Conservation (phyloP, 2,113 vertebrate species). For the Arothron firmamentum region DNA sequence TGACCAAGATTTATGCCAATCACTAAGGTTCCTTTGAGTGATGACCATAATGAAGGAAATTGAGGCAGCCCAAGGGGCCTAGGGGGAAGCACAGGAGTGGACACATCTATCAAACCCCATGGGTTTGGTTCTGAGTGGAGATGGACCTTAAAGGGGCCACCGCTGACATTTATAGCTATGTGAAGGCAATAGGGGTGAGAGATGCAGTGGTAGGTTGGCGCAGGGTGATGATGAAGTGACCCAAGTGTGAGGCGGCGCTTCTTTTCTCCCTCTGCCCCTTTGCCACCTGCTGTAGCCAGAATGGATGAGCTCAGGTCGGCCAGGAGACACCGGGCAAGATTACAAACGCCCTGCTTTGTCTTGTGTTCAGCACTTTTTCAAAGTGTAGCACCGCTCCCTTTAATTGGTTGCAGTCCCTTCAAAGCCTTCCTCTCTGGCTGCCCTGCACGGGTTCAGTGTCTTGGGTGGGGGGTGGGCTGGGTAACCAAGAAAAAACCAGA, state of each 20-base stretch:
- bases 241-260: constrained; percentile 36
- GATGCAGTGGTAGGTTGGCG: constrained; percentile 39
- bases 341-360: constrained; percentile 71
- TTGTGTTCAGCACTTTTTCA: constrained; percentile 61
- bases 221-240: constrained; percentile 63
- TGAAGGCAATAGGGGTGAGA: constrained; percentile 34
- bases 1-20: constrained; percentile 19
- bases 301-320: constrained; percentile 67
- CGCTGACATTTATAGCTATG: constrained; percentile 57
- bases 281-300: constrained; percentile 60
- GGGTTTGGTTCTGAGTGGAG: constrained; percentile 29
- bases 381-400: constrained; percentile 49
- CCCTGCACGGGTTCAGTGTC: constrained; percentile 28
- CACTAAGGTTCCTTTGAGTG: constrained; percentile 19
- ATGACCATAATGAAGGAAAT: constrained; percentile 18
- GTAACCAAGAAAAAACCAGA: constrained; percentile 20
- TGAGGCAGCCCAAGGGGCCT: constrained; percentile 25
- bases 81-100: constrained; percentile 35
- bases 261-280: constrained; percentile 48
- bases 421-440: constrained; percentile 36
- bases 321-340: constrained; percentile 68
- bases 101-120: constrained; percentile 52
- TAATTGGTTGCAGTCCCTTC: constrained; percentile 65
- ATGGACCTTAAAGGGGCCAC: constrained; percentile 16
- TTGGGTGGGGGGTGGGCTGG: constrained; percentile 12